These are phyloP conservation scores for Thereva nobilitata DNA, from an alignment of 2,888 invertebrate species.

Conservation along the genomic window DNA sequence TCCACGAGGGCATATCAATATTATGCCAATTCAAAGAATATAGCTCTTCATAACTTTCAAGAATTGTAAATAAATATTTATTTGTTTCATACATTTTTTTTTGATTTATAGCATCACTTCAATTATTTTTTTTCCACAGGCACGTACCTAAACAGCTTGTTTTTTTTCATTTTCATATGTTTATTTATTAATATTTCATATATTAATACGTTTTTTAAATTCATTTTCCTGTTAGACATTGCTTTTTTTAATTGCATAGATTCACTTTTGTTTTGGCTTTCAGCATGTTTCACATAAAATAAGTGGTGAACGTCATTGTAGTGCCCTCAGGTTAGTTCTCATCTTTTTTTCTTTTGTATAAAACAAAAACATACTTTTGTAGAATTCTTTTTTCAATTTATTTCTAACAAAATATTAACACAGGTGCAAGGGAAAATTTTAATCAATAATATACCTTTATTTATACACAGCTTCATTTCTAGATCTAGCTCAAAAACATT, in stretches of 20 bases:
- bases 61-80: no score
- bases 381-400: slow-evolving; percentile 24
- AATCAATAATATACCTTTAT: slow-evolving; percentile 15
- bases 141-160: no score
- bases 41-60: no score
- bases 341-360: slow-evolving; percentile 20
- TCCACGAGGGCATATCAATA: no score
- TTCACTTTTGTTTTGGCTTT: slow-evolving; percentile 53
- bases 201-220: not conserved
- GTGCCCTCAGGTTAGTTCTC: slow-evolving; percentile 56
- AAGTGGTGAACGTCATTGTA: slow-evolving; percentile 54
- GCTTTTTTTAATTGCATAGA: slow-evolving; percentile 42
- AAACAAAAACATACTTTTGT: slow-evolving; percentile 23
- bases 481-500: slow-evolving; percentile 71
- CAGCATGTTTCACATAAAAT: slow-evolving; percentile 59
- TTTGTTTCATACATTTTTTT: no score
- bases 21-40: no score
- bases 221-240: slow-evolving; percentile 33
- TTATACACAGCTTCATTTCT: slow-evolving; percentile 43
- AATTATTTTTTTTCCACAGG: slow-evolving; percentile 14
- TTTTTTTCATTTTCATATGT: not conserved
- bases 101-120: no score
- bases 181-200: not conserved
- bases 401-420: slow-evolving; percentile 6
- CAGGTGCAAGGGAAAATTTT: not conserved